Evolutionary conservation across 2,113 vertebrate species (phyloP).

Genomic region (Natator depressus): DNA sequence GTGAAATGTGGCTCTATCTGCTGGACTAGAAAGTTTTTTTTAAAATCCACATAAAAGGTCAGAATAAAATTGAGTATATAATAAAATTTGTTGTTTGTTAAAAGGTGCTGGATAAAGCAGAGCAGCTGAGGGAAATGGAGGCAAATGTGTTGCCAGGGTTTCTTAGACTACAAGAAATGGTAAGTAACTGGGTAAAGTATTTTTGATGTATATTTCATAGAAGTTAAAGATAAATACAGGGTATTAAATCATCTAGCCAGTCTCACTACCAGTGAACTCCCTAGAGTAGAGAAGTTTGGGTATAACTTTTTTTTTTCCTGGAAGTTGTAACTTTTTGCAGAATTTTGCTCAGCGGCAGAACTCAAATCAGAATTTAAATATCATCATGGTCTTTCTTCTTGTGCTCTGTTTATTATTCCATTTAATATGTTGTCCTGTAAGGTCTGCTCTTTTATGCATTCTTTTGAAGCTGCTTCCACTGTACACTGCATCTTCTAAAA

Average conservation of each 20-base stretch:
- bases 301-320: not conserved
- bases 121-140: constrained; percentile 91
- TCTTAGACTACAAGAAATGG: constrained; percentile 94
- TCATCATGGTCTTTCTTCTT: not conserved
- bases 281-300: not conserved
- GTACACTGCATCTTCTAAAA: not conserved
- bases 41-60: not conserved
- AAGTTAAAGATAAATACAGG: not conserved
- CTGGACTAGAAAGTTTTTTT: not conserved
- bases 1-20: not conserved
- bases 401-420: not conserved
- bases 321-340: not conserved
- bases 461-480: not conserved
- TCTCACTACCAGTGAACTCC: not conserved
- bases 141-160: constrained; percentile 92
- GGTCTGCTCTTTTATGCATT: not conserved
- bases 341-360: not conserved
- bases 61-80: not conserved
- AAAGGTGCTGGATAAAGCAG: constrained; percentile 94
- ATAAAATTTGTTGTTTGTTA: constrained; percentile 23
- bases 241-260: rapidly evolving
- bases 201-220: rapidly evolving
- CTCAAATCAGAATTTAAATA: not conserved
- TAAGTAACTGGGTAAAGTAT: constrained; percentile 74
- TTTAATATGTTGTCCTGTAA: not conserved